Evolutionary conservation across 1,140 invertebrate genomes (phyloP).

Genomic region (Leptinotarsa texana): DNA sequence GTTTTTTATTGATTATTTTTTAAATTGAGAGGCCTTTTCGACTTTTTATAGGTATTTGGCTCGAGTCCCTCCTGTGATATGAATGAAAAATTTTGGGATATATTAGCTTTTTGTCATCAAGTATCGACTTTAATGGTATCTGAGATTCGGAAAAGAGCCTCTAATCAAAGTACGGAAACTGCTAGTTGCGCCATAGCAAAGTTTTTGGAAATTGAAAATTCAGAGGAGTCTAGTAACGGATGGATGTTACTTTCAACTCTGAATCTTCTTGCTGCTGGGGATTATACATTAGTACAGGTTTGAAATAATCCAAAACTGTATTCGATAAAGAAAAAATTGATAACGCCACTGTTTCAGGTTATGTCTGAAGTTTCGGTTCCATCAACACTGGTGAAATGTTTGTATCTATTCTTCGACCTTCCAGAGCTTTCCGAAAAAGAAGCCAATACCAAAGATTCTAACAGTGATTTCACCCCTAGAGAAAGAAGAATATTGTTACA

Average conservation of each 20-base stretch:
- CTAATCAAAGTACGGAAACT: conserved; percentile 93
- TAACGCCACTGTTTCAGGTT: conserved; percentile 63
- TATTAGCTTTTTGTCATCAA: conserved; percentile 89
- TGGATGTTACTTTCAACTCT: conserved; percentile 94
- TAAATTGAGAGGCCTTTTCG: no score
- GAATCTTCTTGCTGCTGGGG: conserved; percentile 87
- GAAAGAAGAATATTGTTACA: conserved; percentile 91
- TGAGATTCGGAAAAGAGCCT: conserved; percentile 89
- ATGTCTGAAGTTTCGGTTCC: conserved; percentile 95
- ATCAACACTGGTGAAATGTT: conserved; percentile 96
- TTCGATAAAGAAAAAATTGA: conserved; percentile 23
- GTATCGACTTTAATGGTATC: conserved; percentile 94
- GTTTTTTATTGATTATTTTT: no score
- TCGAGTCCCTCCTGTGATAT: conserved; percentile 87
- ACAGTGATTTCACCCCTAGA: conserved; percentile 86
- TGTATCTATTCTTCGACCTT: conserved; percentile 98
- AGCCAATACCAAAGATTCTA: conserved; percentile 70
- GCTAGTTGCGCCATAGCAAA: conserved; percentile 95
- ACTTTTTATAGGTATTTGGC: conserved; percentile 77
- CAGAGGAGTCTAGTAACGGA: conserved; percentile 90
- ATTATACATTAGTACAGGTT: conserved; percentile 73
- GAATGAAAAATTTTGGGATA: conserved; percentile 94
- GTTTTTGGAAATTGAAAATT: conserved; percentile 92
- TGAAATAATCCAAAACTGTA: background rate
- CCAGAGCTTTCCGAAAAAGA: conserved; percentile 85